Evolutionary conservation across 1,140 invertebrate genomes (phyloP).

Genomic region (Argopecten irradians): DNA sequence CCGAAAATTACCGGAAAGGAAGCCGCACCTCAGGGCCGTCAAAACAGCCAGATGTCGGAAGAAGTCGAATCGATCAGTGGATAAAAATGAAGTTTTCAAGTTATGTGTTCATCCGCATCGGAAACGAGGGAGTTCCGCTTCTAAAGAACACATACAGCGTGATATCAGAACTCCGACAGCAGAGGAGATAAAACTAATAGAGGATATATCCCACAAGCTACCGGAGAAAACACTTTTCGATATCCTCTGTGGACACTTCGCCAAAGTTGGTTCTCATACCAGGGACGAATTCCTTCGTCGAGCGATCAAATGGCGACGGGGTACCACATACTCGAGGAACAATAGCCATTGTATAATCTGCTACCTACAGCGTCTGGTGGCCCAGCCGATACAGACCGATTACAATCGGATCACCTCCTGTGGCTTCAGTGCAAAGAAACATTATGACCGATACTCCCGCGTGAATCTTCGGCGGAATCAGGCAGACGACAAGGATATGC

Average conservation of each 20-base stretch:
- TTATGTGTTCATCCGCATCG: not conserved
- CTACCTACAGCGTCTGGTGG: not conserved
- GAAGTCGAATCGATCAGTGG: not conserved
- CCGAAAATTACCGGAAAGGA: not conserved
- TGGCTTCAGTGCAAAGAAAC: not conserved
- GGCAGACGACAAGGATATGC: not conserved
- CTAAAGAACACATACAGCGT: not conserved
- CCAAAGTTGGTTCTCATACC: slow-evolving; percentile 13
- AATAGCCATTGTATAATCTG: not conserved
- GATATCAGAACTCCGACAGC: not conserved
- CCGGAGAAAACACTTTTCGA: not conserved
- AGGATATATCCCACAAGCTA: not conserved
- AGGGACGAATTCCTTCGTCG: not conserved
- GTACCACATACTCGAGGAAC: not conserved
- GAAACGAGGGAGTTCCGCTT: not conserved
- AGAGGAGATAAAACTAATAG: not conserved
- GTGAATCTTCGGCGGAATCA: not conserved
- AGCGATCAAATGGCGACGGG: not conserved
- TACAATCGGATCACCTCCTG: not conserved
- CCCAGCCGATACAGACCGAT: not conserved
- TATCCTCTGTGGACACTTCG: not conserved
- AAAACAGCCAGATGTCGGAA: not conserved
- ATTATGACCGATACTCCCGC: not conserved
- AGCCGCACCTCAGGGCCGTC: not conserved
- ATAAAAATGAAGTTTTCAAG: not conserved